phyloP scores from a whole-genome alignment of 2,888 invertebrate genomes.

The Xylocampa areola region DNA sequence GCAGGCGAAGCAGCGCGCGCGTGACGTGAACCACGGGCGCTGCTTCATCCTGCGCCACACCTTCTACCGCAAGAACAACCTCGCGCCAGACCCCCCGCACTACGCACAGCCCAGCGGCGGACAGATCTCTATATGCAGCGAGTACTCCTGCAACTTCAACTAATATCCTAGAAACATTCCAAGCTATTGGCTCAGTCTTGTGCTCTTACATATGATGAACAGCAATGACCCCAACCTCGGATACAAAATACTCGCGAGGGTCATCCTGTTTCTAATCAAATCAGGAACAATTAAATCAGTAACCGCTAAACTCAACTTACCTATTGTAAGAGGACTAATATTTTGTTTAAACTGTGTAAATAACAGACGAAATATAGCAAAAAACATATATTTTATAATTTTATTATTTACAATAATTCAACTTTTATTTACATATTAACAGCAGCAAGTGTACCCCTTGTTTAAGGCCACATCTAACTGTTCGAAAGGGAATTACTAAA shows the following conservation, averaged over 20 bases:
- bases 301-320: constrained; percentile 18
- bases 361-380: constrained; percentile 79
- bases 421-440: constrained; percentile 90
- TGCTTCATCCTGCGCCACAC: constrained; percentile 87
- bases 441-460: constrained; percentile 83
- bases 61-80: constrained; percentile 89
- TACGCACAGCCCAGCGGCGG: constrained; percentile 85
- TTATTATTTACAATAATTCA: constrained; percentile 89
- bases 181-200: constrained; percentile 24
- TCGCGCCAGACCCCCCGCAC: constrained; percentile 88
- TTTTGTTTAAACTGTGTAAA: constrained; percentile 52
- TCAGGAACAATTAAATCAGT: constrained; percentile 22
- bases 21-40: constrained; percentile 84
- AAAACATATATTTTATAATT: constrained; percentile 89
- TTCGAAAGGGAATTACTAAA: constrained; percentile 77
- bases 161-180: constrained; percentile 45
- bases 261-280: constrained; percentile 34
- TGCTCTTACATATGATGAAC: constrained; percentile 46
- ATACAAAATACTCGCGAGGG: constrained; percentile 19
- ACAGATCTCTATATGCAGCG: constrained; percentile 79
- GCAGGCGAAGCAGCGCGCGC: constrained; percentile 68
- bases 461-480: constrained; percentile 84
- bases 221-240: constrained; percentile 35
- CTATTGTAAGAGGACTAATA: constrained; percentile 18
- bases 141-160: constrained; percentile 76